These are phyloP conservation scores for Anthoptus insignis DNA, from an alignment of 2,888 invertebrate genomes.

Conservation along the genomic window DNA sequence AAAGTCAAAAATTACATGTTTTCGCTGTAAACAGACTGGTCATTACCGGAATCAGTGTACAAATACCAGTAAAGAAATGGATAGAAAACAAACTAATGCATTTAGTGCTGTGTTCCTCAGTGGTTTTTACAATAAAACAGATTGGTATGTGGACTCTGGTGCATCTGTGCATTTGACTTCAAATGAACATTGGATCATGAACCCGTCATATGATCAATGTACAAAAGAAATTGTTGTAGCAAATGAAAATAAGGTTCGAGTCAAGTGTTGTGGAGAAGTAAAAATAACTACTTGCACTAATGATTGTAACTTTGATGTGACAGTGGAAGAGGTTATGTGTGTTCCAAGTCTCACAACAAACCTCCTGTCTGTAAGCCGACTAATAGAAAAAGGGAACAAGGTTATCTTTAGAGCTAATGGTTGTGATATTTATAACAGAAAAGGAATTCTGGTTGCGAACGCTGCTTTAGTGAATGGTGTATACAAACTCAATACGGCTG, in stretches of 20 bases:
- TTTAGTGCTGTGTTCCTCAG: no score
- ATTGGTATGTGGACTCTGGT: no score
- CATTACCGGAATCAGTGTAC: conserved; percentile 48
- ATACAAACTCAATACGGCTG: not conserved
- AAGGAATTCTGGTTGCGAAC: not conserved
- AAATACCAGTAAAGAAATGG: no score
- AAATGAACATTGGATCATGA: no score
- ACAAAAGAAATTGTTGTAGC: not conserved
- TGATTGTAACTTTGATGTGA: not conserved
- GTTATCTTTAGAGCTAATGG: not conserved
- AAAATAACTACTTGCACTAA: not conserved
- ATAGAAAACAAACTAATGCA: no score
- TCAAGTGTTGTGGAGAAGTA: not conserved
- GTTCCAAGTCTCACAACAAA: conserved; percentile 6
- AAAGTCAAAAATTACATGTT: conserved; percentile 44
- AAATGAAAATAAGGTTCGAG: no score
- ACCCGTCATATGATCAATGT: no score
- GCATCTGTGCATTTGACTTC: no score
- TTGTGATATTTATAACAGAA: not conserved
- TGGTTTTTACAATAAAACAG: no score
- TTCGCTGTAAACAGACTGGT: conserved; percentile 48
- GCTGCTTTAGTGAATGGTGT: not conserved
- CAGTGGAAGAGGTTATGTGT: not conserved
- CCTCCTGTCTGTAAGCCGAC: not conserved
- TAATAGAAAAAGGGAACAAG: not conserved